phyloP scores from a whole-genome alignment of 2,888 invertebrate genomes.

The Magallana nippona region DNA sequence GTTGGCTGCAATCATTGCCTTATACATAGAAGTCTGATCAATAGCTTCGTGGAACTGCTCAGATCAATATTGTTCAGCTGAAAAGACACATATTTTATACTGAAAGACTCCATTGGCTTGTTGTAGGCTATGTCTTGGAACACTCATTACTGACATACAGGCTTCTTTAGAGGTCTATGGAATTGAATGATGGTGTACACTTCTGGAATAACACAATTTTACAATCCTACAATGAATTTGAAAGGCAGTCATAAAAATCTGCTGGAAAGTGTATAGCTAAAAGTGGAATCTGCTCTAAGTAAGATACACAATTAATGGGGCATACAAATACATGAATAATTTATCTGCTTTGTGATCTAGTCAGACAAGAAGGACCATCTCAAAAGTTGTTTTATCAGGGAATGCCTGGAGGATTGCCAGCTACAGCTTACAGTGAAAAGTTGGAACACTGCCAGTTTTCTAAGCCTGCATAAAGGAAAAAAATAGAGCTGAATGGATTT shows the following conservation, averaged over 20 bases:
- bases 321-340: conserved; percentile 35
- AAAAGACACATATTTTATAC: not conserved
- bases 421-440: not conserved
- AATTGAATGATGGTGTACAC: too few relatives aligned
- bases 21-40: conserved; percentile 26
- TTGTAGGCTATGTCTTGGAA: too few relatives aligned
- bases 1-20: conserved; percentile 26
- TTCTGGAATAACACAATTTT: too few relatives aligned
- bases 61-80: not conserved
- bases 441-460: conserved; percentile 14
- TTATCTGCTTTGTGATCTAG: conserved; percentile 30
- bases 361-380: conserved; percentile 29
- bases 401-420: conserved; percentile 14
- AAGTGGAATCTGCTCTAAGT: not conserved
- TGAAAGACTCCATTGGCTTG: too few relatives aligned
- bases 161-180: too few relatives aligned
- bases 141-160: too few relatives aligned
- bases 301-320: conserved; percentile 16
- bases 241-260: too few relatives aligned
- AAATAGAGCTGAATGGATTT: not conserved
- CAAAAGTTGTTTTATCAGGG: conserved; percentile 18
- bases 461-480: not conserved
- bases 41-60: not conserved
- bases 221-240: too few relatives aligned
- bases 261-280: too few relatives aligned